Conservation (phyloP, 2,888 invertebrate species). For the Folsomia candida region DNA sequence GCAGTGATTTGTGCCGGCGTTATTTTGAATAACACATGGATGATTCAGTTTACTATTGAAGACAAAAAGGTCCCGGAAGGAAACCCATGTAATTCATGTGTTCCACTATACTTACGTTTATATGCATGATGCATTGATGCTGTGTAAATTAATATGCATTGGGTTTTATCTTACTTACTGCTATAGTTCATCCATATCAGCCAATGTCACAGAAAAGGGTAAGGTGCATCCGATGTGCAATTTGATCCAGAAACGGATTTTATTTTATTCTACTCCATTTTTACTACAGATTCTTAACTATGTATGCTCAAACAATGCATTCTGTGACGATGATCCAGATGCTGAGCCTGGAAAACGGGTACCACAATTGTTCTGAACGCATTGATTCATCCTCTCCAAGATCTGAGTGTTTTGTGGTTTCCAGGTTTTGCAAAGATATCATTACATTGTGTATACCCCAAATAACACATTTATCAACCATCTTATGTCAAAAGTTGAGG, state of each 20-base stretch:
- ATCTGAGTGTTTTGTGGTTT: too few species aligned
- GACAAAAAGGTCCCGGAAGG: not conserved
- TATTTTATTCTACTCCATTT: too few species aligned
- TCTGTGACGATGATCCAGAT: constrained; percentile 6
- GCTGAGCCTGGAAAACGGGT: not conserved
- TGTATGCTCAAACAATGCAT: not conserved
- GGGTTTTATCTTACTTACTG: not conserved
- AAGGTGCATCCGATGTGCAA: too few species aligned
- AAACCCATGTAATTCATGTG: not conserved
- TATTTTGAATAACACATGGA: not conserved
- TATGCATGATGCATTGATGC: too few species aligned
- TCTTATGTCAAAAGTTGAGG: constrained; percentile 14
- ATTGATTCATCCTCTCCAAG: too few species aligned
- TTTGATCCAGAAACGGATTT: too few species aligned
- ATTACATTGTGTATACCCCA: constrained; percentile 27
- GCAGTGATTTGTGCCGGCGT: not conserved
- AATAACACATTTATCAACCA: constrained; percentile 18
- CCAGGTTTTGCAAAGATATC: constrained; percentile 5
- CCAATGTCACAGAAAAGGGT: not conserved
- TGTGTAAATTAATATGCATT: too few species aligned
- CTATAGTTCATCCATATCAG: not conserved
- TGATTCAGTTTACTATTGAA: not conserved
- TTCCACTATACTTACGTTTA: not conserved
- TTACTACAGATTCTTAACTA: not conserved
- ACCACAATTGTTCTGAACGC: too few species aligned